phyloP scores from a whole-genome alignment of 2,113 vertebrate genomes.

The Onychostruthus taczanowskii region DNA sequence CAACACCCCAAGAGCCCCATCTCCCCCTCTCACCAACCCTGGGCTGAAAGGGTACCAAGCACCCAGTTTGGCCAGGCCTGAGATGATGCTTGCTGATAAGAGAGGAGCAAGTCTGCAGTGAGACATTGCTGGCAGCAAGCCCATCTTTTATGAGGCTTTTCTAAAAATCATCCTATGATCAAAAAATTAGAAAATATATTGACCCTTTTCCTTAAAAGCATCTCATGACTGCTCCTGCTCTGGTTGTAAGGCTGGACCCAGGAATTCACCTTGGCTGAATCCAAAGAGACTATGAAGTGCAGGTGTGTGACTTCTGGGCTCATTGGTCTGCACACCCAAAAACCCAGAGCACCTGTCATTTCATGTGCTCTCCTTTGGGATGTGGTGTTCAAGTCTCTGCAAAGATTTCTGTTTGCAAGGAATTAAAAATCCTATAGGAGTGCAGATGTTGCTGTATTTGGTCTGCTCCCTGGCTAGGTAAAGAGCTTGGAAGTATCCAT shows the following conservation, averaged over 20 bases:
- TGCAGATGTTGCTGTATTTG: not conserved
- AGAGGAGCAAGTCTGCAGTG: not conserved
- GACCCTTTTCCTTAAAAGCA: not conserved
- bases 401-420: not conserved
- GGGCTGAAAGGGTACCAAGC: not conserved
- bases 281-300: not conserved
- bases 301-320: not conserved
- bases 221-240: not conserved
- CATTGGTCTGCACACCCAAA: not conserved
- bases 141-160: not conserved
- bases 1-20: not conserved
- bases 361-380: not conserved
- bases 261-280: not conserved
- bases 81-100: not conserved
- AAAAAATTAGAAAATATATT: not conserved
- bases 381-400: not conserved
- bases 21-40: accelerated
- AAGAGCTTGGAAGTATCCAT: not conserved
- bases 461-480: not conserved
- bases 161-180: not conserved
- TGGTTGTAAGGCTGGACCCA: not conserved
- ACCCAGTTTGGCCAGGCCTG: not conserved
- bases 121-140: not conserved
- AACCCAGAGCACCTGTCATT: not conserved
- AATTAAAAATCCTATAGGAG: not conserved